Evolutionary conservation across 2,113 vertebrate species (phyloP).

Genomic region (Typhlomys cinereus): DNA sequence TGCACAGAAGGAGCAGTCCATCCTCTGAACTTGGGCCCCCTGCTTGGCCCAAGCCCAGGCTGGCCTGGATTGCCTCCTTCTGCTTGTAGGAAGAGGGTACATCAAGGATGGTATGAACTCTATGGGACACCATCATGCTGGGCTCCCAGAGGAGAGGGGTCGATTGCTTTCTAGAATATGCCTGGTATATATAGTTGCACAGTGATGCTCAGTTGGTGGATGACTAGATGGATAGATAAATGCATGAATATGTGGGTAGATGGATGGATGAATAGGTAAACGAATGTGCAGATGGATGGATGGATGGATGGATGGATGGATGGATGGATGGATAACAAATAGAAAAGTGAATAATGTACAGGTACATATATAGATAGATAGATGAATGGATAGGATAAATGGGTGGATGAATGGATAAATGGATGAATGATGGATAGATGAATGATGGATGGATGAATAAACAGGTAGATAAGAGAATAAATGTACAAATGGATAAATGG

Average conservation of each 20-base stretch:
- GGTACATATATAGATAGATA: no score
- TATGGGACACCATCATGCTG: not conserved
- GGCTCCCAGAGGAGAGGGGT: not conserved
- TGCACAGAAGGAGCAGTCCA: no score
- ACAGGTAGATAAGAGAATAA: not conserved
- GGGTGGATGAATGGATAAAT: not conserved
- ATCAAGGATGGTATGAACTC: not conserved
- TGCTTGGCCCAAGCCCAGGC: not conserved
- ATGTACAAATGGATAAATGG: not conserved
- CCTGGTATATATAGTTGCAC: not conserved
- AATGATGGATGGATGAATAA: not conserved
- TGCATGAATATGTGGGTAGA: not conserved
- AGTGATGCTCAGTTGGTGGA: not conserved
- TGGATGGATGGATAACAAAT: not conserved
- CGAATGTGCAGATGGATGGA: not conserved
- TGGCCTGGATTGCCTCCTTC: not conserved
- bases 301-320: not conserved
- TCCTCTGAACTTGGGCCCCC: not conserved
- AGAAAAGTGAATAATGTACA: not conserved
- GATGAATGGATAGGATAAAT: no score
- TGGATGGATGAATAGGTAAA: not conserved
- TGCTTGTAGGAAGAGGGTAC: not conserved
- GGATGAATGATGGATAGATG: not conserved
- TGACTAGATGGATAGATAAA: not conserved
- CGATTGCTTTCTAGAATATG: not conserved